A percentile compares a stretch with the other conserved stretches of the same genome.
phyloP scores from a whole-genome alignment of 2,888 invertebrate genomes.

The Herminia tarsipennalis region DNA sequence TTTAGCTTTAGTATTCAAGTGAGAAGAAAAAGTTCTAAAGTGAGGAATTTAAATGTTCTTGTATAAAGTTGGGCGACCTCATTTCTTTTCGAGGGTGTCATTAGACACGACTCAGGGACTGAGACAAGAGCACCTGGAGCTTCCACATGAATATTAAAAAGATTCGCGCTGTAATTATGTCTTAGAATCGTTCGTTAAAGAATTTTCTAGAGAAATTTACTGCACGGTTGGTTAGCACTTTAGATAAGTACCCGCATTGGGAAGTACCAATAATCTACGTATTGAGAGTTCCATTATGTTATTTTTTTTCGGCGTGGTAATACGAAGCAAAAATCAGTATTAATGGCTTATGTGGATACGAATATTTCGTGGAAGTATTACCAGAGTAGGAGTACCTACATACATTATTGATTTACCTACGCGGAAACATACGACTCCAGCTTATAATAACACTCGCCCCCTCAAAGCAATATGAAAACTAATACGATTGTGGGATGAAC shows the following conservation, averaged over 20 bases:
- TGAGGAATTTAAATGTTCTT: background rate
- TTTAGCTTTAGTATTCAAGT: background rate
- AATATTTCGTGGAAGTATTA: background rate
- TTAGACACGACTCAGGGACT: background rate
- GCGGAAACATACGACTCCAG: background rate
- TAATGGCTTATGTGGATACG: no score
- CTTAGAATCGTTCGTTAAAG: background rate
- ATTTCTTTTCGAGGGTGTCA: slow-evolving; percentile 5
- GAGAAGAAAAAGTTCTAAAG: background rate
- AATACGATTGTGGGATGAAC: slow-evolving; percentile 9
- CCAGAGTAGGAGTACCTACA: slow-evolving; percentile 5
- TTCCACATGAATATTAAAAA: slow-evolving; percentile 8
- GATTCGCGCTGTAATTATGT: slow-evolving; percentile 1
- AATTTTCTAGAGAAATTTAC: background rate
- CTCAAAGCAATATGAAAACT: slow-evolving; percentile 12
- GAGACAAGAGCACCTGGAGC: slow-evolving; percentile 1
- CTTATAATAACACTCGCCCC: background rate
- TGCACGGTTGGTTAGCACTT: background rate
- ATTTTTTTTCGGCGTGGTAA: no score
- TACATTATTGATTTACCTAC: slow-evolving; percentile 4
- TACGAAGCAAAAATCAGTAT: no score
- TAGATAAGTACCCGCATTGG: no score
- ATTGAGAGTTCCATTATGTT: no score
- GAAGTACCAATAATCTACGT: no score
- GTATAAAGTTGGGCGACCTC: background rate